phyloP scores from a whole-genome alignment of 1,140 invertebrate genomes.

The Aphaenogaster rudis region DNA sequence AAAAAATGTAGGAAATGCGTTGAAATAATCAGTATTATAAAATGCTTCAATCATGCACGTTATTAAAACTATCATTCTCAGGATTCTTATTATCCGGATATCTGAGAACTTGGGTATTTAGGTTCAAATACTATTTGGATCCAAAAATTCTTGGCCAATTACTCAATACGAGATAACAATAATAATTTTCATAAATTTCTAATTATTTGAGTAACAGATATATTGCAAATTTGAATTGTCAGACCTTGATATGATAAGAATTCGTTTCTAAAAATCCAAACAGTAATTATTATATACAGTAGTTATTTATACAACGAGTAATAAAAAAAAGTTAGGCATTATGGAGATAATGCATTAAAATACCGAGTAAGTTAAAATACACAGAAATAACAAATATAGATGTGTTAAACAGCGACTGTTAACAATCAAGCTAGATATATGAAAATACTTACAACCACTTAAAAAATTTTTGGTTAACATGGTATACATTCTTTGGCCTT shows the following conservation, averaged over 20 bases:
- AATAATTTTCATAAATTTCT: slow-evolving; percentile 9
- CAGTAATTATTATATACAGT: not conserved
- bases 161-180: not conserved
- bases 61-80: slow-evolving; percentile 1
- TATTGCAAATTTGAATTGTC: not conserved
- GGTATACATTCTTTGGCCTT: slow-evolving; percentile 75
- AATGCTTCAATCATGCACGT: not conserved
- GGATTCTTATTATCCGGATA: not conserved
- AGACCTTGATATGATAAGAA: not conserved
- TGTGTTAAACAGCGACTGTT: slow-evolving; percentile 38
- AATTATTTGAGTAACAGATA: not conserved
- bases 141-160: not conserved
- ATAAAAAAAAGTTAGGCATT: slow-evolving; percentile 18
- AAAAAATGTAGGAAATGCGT: not conserved
- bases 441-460: slow-evolving; percentile 74
- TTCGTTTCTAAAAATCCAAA: slow-evolving; percentile 10
- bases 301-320: too few species aligned
- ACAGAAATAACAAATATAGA: not conserved
- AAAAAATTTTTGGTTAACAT: slow-evolving; percentile 73
- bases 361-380: not conserved
- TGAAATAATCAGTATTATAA: slow-evolving; percentile 19
- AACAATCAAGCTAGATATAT: slow-evolving; percentile 33
- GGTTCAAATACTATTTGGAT: slow-evolving; percentile 20
- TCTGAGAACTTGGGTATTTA: not conserved
- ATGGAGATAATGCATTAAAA: not conserved